Base-by-base conservation (phyloP, 2,888 invertebrate species). In the Eupeodes luniger region DNA sequence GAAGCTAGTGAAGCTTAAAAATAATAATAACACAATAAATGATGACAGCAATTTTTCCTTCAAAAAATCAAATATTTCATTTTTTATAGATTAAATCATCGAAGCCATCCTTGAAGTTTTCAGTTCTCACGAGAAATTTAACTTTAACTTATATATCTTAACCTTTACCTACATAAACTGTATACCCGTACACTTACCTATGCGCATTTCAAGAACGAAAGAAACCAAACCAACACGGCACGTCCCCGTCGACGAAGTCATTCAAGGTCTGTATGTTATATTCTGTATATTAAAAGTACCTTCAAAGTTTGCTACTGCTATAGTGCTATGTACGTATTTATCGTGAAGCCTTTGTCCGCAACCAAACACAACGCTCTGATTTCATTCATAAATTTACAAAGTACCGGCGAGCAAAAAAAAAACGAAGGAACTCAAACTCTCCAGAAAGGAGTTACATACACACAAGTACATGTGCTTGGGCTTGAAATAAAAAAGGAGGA, bases 321-420 rank as follows among this genome's bases (percentile, higher is more conserved):
- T 40, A 10, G 47, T 76, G 27, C 64, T 55, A 36, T 40, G 5
- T 44, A 55, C 55, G n/a, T 16, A 53, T 27, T 27, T 27, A 27
- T 67, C 40, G 61, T 36, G n/a, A 47, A 2, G 19, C 59, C n/a
- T 40, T 44, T 62, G 70, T 59, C 66, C 72, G 53, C 76, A 75
- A 64, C 77, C 81, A 85, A 53, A 55, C 40, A 80, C 85, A 81
- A 69, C 85, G 81, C 74, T 88, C 80, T 70, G 85, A 85, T 88
- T 88, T 88, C 88, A 88, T 88, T 88, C 88, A 88, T 85, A 88
- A 88, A 88, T 88, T 81, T 83, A 62, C 79, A 77, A 88, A 81
- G 88, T 85, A 85, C 85, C 81, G 81, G 53, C 85, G 61, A 16
- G 53, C 59, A 78, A 77, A 77, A 40, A 5, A 40, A 70, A 66